These are phyloP conservation scores for Boulengeromyrus knoepffleri DNA, from an alignment of 2,113 vertebrate species.

Conservation along the genomic window DNA sequence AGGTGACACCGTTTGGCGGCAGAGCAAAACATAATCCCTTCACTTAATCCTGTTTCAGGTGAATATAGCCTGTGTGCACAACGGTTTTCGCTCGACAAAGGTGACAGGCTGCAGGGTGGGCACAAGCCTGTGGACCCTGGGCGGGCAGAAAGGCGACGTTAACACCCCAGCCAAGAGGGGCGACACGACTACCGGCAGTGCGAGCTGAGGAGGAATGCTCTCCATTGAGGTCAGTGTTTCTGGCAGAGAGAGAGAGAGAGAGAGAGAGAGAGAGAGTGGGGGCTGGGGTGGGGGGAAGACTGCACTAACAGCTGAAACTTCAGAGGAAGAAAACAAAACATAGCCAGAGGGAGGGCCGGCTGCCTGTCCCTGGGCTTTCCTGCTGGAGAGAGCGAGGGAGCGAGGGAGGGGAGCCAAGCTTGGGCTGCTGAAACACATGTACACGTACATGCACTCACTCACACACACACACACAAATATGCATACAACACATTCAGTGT, in stretches of 20 bases:
- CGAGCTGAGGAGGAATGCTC: not conserved
- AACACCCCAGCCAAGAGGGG: not conserved
- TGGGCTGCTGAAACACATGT: not conserved
- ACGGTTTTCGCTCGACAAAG: not conserved
- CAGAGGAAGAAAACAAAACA: constrained; percentile 16
- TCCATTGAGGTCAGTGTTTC: constrained; percentile 1
- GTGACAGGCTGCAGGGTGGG: not conserved
- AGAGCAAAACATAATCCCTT: not conserved
- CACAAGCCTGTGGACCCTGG: not conserved
- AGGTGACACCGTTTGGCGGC: not conserved
- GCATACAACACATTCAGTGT: not conserved
- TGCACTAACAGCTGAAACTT: constrained; percentile 3
- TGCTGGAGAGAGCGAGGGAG: constrained; percentile 5
- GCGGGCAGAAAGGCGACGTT: not conserved
- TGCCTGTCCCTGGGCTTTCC: constrained; percentile 8
- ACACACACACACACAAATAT: not conserved
- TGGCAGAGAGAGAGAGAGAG: not conserved
- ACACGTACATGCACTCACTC: not conserved
- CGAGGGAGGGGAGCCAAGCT: not conserved
- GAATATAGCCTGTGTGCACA: not conserved
- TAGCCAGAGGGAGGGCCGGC: constrained; percentile 3
- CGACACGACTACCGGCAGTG: not conserved
- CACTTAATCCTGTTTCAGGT: not conserved
- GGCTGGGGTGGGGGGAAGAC: not conserved
- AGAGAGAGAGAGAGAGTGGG: not conserved